Conservation (phyloP, 2,113 vertebrate genomes). For the Dolichotis patagonum region DNA sequence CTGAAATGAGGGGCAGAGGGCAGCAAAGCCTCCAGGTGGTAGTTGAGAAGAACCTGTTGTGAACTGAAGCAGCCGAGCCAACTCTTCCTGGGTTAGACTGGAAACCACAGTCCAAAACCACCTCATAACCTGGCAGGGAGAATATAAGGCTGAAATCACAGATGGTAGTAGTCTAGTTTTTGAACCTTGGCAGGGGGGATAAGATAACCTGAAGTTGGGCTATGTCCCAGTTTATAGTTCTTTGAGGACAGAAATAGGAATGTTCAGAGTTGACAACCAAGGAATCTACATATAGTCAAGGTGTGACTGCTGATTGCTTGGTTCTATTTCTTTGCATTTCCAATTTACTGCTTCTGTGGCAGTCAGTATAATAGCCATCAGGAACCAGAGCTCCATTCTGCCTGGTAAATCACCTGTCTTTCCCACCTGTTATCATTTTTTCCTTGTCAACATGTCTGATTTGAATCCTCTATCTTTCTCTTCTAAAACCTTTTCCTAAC, state of each 20-base stretch:
- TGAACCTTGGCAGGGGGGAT: not conserved
- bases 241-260: not conserved
- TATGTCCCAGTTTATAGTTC: not conserved
- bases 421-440: not conserved
- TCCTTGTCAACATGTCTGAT: not conserved
- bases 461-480: not conserved
- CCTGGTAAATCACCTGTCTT: not conserved
- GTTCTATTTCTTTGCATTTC: not conserved
- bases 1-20: slow-evolving; percentile 98
- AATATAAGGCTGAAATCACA: slow-evolving; percentile 3
- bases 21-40: slow-evolving; percentile 96
- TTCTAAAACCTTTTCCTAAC: slow-evolving; percentile 12
- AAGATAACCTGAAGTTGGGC: not conserved
- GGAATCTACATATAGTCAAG: not conserved
- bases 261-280: not conserved
- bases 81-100: slow-evolving; percentile 98
- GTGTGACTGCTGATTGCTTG: not conserved
- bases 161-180: not conserved
- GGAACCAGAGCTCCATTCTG: not conserved
- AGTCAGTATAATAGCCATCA: too few species aligned
- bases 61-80: slow-evolving; percentile 98
- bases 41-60: slow-evolving; percentile 99
- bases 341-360: not conserved
- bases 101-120: slow-evolving; percentile 99
- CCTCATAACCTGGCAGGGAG: slow-evolving; percentile 94